phyloP scores from a whole-genome alignment of 2,113 vertebrate genomes.

The Syngnathus scovelli region DNA sequence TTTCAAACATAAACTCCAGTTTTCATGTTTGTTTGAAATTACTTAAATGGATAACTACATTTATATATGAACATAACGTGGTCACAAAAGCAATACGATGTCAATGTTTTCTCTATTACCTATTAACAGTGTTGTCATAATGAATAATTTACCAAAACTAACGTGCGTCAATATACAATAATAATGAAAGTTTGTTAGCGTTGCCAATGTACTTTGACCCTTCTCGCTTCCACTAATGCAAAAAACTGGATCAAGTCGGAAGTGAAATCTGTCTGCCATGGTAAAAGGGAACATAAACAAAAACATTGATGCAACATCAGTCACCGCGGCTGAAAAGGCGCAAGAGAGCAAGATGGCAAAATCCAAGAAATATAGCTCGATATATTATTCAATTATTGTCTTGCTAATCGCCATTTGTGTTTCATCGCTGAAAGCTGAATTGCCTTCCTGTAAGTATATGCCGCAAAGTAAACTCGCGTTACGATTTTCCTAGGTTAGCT shows the following conservation, averaged over 20 bases:
- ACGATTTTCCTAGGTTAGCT: conserved; percentile 1
- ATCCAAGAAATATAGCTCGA: background rate
- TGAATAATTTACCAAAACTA: background rate
- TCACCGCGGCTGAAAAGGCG: background rate
- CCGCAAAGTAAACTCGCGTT: too few relatives aligned
- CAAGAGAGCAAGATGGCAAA: conserved; percentile 29
- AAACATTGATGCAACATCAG: background rate
- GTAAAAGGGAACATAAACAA: conserved; percentile 31
- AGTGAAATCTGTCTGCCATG: conserved; percentile 40
- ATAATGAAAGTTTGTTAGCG: background rate
- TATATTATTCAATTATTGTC: conserved; percentile 13
- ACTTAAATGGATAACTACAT: too few relatives aligned
- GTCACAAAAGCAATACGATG: too few relatives aligned
- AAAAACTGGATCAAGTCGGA: conserved; percentile 48
- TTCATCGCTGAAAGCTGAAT: conserved; percentile 47
- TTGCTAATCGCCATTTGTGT: conserved; percentile 48
- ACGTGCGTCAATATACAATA: background rate
- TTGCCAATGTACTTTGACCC: conserved; percentile 50
- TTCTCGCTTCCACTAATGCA: conserved; percentile 50
- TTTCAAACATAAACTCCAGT: background rate
- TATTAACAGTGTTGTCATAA: background rate
- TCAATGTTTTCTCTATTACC: conserved; percentile 57
- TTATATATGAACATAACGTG: too few relatives aligned
- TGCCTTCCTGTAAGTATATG: conserved; percentile 52
- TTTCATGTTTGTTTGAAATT: too few relatives aligned